phyloP scores from a whole-genome alignment of 2,888 invertebrate genomes.

The Thecophora atra region DNA sequence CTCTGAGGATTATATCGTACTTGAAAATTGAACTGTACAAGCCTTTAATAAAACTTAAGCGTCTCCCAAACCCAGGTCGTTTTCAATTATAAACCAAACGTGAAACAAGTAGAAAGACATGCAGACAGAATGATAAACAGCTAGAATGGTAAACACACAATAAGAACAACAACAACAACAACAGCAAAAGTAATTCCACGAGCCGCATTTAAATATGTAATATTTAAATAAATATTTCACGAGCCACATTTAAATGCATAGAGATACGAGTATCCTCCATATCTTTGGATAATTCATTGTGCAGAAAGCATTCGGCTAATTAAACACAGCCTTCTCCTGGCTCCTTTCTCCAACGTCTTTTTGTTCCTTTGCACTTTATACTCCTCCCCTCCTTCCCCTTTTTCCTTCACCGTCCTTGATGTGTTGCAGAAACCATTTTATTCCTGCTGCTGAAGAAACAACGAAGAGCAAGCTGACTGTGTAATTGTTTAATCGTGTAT shows the following conservation, averaged over 20 bases:
- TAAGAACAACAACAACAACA: no score
- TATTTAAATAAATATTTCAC: no score
- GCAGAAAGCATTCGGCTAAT: constrained; percentile 22
- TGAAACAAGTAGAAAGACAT: no score
- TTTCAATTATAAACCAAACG: no score
- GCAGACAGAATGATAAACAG: no score
- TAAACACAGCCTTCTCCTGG: constrained; percentile 11
- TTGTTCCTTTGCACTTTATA: no score
- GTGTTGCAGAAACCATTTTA: constrained; percentile 21
- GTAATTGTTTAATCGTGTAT: constrained; percentile 1
- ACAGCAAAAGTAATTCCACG: no score
- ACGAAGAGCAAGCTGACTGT: background rate
- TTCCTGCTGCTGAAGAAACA: background rate
- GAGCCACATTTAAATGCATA: background rate
- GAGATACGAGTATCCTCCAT: background rate
- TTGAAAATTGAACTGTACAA: background rate
- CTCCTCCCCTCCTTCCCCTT: background rate
- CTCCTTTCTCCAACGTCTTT: no score
- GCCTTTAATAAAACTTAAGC: no score
- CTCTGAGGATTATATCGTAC: no score
- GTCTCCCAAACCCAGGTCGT: no score
- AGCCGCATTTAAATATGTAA: constrained; percentile 1
- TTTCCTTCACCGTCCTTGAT: background rate
- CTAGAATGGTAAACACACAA: no score
- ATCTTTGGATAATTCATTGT: background rate